Evolutionary conservation across 2,113 vertebrate species (phyloP).

Genomic region (Shinisaurus crocodilurus): DNA sequence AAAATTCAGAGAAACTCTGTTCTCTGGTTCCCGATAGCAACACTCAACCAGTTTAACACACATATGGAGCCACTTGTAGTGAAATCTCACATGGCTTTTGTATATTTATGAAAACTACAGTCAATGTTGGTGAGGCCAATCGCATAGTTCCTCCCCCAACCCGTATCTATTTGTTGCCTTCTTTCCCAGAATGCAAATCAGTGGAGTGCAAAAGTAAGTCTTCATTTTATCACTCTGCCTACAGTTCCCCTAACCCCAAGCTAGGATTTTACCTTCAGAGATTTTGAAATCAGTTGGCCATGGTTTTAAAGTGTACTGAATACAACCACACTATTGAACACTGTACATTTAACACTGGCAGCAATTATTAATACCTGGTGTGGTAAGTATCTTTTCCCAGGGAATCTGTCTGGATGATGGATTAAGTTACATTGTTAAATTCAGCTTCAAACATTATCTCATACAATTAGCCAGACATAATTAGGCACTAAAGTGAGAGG

Average conservation of each 20-base stretch:
- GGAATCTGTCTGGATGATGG: constrained; percentile 52
- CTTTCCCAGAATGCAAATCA: not conserved
- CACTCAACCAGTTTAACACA: not conserved
- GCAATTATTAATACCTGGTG: constrained; percentile 41
- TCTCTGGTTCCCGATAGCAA: not conserved
- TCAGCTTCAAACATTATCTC: constrained; percentile 67
- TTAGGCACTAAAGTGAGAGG: constrained; percentile 63
- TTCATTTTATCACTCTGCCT: not conserved
- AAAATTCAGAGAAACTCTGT: not conserved
- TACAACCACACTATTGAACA: constrained; percentile 30
- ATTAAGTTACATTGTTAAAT: constrained; percentile 62
- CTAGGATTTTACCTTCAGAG: not conserved
- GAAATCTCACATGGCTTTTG: not conserved
- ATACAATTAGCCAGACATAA: constrained; percentile 71
- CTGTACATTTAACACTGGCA: constrained; percentile 30
- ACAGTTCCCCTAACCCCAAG: not conserved
- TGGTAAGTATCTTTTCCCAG: constrained; percentile 13
- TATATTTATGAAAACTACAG: not conserved
- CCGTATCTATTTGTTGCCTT: not conserved
- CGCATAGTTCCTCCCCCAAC: too few relatives aligned
- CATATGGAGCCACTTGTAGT: not conserved
- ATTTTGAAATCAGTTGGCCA: not conserved
- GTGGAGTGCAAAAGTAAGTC: not conserved
- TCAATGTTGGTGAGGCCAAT: not conserved
- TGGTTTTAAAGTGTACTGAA: not conserved